phyloP scores from a whole-genome alignment of 37 sponge, comb jelly and placozoan genomes.

The Dysidea cf. avara region DNA sequence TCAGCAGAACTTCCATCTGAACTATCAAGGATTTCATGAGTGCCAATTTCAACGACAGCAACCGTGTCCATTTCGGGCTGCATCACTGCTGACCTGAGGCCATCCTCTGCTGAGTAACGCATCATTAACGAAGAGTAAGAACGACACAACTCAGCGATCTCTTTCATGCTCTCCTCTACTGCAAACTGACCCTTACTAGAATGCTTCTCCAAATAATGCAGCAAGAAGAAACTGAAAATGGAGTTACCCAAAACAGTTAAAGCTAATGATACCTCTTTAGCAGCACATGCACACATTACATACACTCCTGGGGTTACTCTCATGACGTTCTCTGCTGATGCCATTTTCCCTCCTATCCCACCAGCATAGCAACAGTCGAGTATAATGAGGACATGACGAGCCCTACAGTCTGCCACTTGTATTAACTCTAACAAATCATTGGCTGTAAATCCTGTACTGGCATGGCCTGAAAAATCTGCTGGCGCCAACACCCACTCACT shows the following conservation, averaged over 20 bases:
- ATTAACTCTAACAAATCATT: conserved; percentile 30
- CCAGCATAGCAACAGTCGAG: conserved; percentile 73
- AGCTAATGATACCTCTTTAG: conserved; percentile 18
- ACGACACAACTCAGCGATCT: too few species aligned
- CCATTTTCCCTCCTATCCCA: conserved; percentile 22
- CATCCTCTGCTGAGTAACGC: too few species aligned
- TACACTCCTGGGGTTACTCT: conserved; percentile 3
- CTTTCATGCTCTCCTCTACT: too few species aligned
- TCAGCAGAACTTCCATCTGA: too few species aligned
- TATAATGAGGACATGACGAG: conserved; percentile 49
- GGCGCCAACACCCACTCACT: conserved; percentile 58
- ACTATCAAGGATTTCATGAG: too few species aligned
- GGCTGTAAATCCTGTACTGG: conserved; percentile 29
- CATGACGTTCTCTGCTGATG: background rate
- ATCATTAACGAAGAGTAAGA: too few species aligned
- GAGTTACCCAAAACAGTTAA: conserved; percentile 15
- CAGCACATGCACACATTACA: conserved; percentile 54
- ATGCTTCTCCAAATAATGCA: too few species aligned
- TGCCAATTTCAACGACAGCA: too few species aligned
- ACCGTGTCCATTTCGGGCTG: too few species aligned
- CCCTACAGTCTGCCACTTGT: conserved; percentile 39
- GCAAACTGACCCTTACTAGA: too few species aligned
- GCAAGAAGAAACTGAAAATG: too few species aligned
- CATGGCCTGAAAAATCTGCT: conserved; percentile 41
- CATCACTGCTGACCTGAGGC: too few species aligned